Percentiles rank a stretch among this genome's conserved stretches.
phyloP scores from a whole-genome alignment of 2,797 vertebrate species.

The Botia kubotai region DNA sequence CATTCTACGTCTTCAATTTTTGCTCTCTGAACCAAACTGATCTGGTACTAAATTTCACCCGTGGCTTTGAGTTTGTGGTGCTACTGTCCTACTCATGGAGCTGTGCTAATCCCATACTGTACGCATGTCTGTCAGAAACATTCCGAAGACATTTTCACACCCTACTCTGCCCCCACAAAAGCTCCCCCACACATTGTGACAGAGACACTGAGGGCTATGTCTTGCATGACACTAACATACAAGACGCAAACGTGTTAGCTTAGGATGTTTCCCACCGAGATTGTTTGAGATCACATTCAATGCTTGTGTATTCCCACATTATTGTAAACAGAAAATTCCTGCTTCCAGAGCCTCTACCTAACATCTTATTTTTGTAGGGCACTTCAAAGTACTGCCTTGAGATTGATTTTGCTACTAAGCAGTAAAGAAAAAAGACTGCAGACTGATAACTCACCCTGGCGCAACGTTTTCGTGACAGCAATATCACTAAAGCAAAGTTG shows the following conservation, averaged over 20 bases:
- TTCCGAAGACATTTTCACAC: slow-evolving; percentile 74
- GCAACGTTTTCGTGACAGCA: neutral
- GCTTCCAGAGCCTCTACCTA: neutral
- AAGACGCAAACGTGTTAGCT: slow-evolving; percentile 60
- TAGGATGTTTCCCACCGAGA: slow-evolving; percentile 3
- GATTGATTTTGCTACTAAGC: neutral
- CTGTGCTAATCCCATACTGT: slow-evolving; percentile 81
- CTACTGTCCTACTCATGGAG: slow-evolving; percentile 83
- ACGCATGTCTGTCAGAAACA: slow-evolving; percentile 76
- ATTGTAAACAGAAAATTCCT: slow-evolving; percentile 7
- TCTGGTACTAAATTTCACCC: slow-evolving; percentile 57
- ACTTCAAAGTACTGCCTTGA: neutral
- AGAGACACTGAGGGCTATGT: slow-evolving; percentile 70
- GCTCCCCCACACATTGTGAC: slow-evolving; percentile 62
- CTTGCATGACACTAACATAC: slow-evolving; percentile 62
- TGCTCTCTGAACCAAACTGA: slow-evolving; percentile 63
- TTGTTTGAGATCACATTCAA: neutral
- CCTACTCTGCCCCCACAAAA: slow-evolving; percentile 72
- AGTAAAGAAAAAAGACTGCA: neutral
- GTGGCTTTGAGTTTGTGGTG: slow-evolving; percentile 75
- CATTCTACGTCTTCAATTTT: slow-evolving; percentile 82
- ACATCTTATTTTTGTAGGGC: neutral
- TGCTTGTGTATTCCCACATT: slow-evolving; percentile 1
- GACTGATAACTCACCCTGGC: neutral
- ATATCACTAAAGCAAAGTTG: slow-evolving; percentile 5